phyloP scores from a whole-genome alignment of 2,888 invertebrate genomes.

The Dione juno region DNA sequence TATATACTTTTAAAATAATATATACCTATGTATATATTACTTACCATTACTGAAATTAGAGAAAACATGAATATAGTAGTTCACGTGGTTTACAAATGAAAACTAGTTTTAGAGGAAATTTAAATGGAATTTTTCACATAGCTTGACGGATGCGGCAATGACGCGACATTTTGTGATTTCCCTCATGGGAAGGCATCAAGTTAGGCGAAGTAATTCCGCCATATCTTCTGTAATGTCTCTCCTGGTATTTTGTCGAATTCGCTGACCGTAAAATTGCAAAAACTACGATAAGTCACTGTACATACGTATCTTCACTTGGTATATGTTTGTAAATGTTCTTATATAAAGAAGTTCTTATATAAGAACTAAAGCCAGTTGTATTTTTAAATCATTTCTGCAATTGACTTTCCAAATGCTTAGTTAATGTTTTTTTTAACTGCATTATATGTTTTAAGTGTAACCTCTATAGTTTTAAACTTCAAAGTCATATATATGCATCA shows the following conservation, averaged over 20 bases:
- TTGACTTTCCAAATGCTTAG: not conserved
- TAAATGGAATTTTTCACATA: slow-evolving; percentile 52
- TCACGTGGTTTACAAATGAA: not conserved
- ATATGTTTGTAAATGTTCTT: not conserved
- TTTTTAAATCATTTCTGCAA: not conserved
- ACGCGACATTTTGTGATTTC: slow-evolving; percentile 74
- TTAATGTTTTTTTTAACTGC: not conserved
- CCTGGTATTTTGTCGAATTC: slow-evolving; percentile 71
- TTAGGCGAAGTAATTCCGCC: slow-evolving; percentile 77
- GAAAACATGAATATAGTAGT: too few relatives aligned
- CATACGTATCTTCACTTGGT: slow-evolving; percentile 39
- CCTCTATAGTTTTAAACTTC: too few relatives aligned
- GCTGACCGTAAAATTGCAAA: slow-evolving; percentile 82
- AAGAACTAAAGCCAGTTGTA: not conserved
- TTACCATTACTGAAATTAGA: too few relatives aligned
- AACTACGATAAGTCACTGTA: slow-evolving; percentile 78
- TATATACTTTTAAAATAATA: too few relatives aligned
- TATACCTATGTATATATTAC: too few relatives aligned
- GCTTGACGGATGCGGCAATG: slow-evolving; percentile 65
- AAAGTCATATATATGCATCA: too few relatives aligned
- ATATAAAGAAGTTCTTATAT: too few relatives aligned
- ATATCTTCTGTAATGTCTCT: slow-evolving; percentile 79
- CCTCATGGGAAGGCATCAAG: slow-evolving; percentile 76
- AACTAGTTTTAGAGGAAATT: slow-evolving; percentile 35
- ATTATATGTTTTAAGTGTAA: too few relatives aligned